Conservation (phyloP, 2,113 vertebrate genomes). For the Tamias sibiricus region DNA sequence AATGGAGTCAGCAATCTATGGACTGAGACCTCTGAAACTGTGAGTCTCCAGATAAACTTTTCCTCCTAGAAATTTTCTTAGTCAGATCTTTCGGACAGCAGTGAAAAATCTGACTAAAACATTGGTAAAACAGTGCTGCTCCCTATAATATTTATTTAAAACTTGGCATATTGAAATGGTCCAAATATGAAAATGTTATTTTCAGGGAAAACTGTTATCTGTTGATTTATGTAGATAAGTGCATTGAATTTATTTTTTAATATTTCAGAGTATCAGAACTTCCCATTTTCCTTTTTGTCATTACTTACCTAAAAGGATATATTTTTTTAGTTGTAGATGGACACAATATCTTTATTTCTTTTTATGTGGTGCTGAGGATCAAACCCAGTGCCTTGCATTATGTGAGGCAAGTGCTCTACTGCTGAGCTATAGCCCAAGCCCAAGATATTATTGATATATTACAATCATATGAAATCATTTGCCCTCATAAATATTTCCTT, state of each 20-base stretch:
- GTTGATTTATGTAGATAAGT: not conserved
- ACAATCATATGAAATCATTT: slow-evolving; percentile 1
- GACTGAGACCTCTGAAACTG: too few relatives aligned
- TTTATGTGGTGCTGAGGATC: too few relatives aligned
- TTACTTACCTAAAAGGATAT: slow-evolving; percentile 30
- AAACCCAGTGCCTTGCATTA: too few relatives aligned
- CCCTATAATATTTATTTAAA: slow-evolving; percentile 37
- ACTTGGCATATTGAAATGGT: not conserved
- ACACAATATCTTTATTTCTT: too few relatives aligned
- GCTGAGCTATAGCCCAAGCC: too few relatives aligned
- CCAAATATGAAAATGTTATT: not conserved
- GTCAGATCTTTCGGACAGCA: too few relatives aligned
- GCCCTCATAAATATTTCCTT: not conserved
- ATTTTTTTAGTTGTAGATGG: too few relatives aligned
- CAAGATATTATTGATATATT: not conserved
- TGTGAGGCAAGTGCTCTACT: too few relatives aligned
- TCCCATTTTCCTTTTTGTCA: slow-evolving; percentile 31
- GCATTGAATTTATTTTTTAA: not conserved
- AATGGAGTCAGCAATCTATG: too few relatives aligned
- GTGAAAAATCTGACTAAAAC: too few relatives aligned
- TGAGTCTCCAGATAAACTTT: too few relatives aligned
- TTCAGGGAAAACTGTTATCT: slow-evolving; percentile 5
- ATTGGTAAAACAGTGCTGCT: not conserved
- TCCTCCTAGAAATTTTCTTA: too few relatives aligned
- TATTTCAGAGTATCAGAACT: not conserved